Conservation (phyloP, 53 echinoderm and acorn worm species). For the Holothuria scabra region DNA sequence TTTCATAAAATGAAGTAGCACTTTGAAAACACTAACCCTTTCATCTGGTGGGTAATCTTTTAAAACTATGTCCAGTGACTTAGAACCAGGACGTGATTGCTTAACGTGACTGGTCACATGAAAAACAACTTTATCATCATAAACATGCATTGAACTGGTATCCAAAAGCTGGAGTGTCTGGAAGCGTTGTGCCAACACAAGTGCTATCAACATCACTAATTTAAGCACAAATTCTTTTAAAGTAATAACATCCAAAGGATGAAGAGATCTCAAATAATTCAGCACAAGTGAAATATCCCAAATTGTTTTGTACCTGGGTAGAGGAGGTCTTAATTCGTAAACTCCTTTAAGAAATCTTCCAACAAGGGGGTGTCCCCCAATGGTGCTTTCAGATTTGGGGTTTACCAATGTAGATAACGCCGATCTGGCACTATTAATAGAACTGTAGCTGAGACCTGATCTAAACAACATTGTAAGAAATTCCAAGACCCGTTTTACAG, state of each 20-base stretch:
- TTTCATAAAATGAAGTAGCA: too few relatives aligned
- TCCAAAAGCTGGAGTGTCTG: conserved; percentile 8
- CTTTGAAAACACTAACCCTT: too few relatives aligned
- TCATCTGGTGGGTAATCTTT: too few relatives aligned
- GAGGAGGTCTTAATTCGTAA: conserved; percentile 43
- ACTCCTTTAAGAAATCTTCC: too few relatives aligned
- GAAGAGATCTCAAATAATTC: not conserved
- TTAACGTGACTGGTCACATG: too few relatives aligned
- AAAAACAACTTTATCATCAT: too few relatives aligned
- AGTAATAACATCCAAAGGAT: not conserved
- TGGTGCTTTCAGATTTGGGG: too few relatives aligned
- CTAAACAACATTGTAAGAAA: not conserved
- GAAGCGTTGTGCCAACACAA: conserved; percentile 40
- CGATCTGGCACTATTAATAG: not conserved
- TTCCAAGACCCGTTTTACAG: not conserved
- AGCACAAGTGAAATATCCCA: conserved; percentile 48
- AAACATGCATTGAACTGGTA: too few relatives aligned
- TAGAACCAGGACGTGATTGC: too few relatives aligned
- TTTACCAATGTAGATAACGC: too few relatives aligned
- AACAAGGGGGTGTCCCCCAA: conserved; percentile 41
- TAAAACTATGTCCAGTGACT: too few relatives aligned
- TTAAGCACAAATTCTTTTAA: conserved; percentile 14
- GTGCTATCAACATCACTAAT: conserved; percentile 39
- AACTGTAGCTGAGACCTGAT: conserved; percentile 1
- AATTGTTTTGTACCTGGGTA: conserved; percentile 13